Evolutionary conservation across 2,888 invertebrate species (phyloP).

Genomic region (Rhorus exstirpatorius): DNA sequence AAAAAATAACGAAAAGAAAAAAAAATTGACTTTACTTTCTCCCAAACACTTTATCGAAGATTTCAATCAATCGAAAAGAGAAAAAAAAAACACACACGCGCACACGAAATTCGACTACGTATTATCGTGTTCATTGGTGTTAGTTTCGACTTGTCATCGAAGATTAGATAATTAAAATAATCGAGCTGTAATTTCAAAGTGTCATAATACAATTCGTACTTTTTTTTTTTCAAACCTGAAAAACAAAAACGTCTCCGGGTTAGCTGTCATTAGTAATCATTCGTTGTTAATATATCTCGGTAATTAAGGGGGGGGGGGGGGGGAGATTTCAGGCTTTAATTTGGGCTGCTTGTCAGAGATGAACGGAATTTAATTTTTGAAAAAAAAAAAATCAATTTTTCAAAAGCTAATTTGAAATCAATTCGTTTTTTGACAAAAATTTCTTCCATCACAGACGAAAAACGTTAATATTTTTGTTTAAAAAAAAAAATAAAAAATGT

Average conservation of each 20-base stretch:
- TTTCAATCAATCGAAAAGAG: constrained; percentile 4
- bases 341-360: too few species aligned
- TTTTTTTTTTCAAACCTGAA: constrained; percentile 55
- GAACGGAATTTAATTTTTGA: not conserved
- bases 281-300: constrained; percentile 32
- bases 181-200: not conserved
- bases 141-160: constrained; percentile 25
- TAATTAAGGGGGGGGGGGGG: not conserved
- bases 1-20: constrained; percentile 12
- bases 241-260: constrained; percentile 22
- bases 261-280: constrained; percentile 51
- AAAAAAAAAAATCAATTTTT: too few species aligned
- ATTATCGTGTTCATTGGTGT: constrained; percentile 36
- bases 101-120: constrained; percentile 7
- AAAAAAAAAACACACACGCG: too few species aligned
- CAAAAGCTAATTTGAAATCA: too few species aligned
- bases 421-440: too few species aligned
- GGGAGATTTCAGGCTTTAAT: not conserved
- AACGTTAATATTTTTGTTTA: too few species aligned
- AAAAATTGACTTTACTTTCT: constrained; percentile 3
- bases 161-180: constrained; percentile 14
- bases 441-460: too few species aligned
- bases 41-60: constrained; percentile 59
- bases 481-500: too few species aligned
- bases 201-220: not conserved